Evolutionary conservation across 2,113 vertebrate species (phyloP).

Genomic region (Notarius quadriscutis): DNA sequence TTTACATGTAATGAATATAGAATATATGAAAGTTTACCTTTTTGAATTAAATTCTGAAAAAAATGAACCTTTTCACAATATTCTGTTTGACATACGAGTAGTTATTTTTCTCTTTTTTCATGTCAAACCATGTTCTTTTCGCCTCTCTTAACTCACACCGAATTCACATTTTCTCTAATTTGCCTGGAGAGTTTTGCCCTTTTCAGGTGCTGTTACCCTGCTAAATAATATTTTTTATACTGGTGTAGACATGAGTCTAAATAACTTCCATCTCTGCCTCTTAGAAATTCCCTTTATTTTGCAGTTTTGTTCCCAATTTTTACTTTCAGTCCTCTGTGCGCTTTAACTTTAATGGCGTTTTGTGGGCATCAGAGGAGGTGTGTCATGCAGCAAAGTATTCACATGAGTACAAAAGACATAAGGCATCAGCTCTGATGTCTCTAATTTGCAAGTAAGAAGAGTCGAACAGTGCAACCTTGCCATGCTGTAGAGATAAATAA

Average conservation of each 20-base stretch:
- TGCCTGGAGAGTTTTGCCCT: background rate
- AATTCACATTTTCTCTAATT: background rate
- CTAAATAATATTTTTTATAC: background rate
- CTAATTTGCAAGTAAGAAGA: background rate
- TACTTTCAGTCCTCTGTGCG: background rate
- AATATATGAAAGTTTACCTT: too few species aligned
- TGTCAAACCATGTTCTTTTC: background rate
- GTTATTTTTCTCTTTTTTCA: background rate
- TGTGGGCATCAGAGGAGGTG: background rate
- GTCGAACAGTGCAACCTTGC: background rate
- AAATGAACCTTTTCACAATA: too few species aligned
- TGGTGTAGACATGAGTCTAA: background rate
- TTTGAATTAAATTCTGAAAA: too few species aligned
- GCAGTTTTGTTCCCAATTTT: background rate
- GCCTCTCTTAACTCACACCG: background rate
- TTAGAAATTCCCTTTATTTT: background rate
- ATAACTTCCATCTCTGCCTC: background rate
- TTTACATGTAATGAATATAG: too few species aligned
- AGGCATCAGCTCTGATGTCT: background rate
- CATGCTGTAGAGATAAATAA: background rate
- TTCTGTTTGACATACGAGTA: too few species aligned
- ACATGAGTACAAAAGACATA: background rate
- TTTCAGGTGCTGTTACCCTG: background rate
- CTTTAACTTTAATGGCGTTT: background rate
- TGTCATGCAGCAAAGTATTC: background rate